Base-by-base conservation (phyloP, 2,888 invertebrate species). In the Sipha maydis region DNA sequence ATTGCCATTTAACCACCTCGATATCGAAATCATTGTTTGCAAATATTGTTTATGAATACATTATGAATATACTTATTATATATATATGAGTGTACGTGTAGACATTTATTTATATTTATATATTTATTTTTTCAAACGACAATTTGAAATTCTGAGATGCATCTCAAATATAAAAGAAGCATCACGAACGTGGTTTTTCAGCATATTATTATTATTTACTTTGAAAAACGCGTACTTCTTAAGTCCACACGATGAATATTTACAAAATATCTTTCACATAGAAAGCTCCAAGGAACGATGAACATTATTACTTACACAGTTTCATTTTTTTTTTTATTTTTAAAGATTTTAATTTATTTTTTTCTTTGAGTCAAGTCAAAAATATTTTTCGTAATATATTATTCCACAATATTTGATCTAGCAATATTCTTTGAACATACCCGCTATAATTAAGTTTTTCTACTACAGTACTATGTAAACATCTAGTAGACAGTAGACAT, bases 241-340 rank as follows among this genome's bases (percentile, higher is more conserved):
- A 85, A 85, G 48, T 48, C 19, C n/a, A 67, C 77, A 85, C 31
- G 48, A 85, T 77, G 48, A 85, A 69, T 85, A 85, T 85, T 77
- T 85, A 77, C 76, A 69, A 77, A 85, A 77, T 67, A 31, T 67
- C 19, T 77, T 67, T 48, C 67, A 31, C 3, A 48, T 48, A 85
- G 28, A 21, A 76, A 28, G 61, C 61, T 75, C 9, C 38, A 56
- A n/a, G 31, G 17, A 67, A 67, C n/a, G 17, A 56, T 69, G 82
- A 34, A 56, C 54, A 73, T 83, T 61, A 80, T 38, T 80, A 73
- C n/a, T 54, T 56, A 56, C 9, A 19, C 7, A 11, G n/a, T 25
- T 21, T 41, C 14, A 3, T 14, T 28, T 21, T 69, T 11, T 34
- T 48, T 41, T 48, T 17, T 48, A 5, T 41, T 48, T 17, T 48